These are phyloP conservation scores for Ormyrus thymus DNA, from an alignment of 2,888 invertebrate species.

Conservation along the genomic window DNA sequence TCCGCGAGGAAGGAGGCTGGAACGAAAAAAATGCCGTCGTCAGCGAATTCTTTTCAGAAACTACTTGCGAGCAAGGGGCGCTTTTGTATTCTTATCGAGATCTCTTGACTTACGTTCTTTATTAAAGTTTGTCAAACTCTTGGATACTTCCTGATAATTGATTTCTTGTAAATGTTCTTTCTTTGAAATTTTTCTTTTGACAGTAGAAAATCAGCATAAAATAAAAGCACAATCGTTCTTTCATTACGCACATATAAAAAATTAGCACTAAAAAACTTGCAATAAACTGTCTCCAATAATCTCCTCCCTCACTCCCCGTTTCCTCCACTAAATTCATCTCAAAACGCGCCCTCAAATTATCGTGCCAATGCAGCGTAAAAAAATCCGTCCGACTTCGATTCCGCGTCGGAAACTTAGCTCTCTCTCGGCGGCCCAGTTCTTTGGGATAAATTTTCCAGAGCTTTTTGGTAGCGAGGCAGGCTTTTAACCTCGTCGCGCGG, in stretches of 20 bases:
- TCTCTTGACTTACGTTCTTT: conserved; percentile 45
- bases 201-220: no score
- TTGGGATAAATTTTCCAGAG: conserved; percentile 41
- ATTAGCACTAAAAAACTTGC: no score
- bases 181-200: not conserved
- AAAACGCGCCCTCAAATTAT: no score
- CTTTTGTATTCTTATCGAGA: conserved; percentile 46
- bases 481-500: conserved; percentile 5
- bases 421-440: conserved; percentile 24
- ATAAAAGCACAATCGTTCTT: no score
- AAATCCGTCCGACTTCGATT: conserved; percentile 7
- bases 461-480: conserved; percentile 14
- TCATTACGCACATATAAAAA: no score
- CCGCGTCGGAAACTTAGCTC: not conserved
- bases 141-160: not conserved
- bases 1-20: not conserved
- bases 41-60: conserved; percentile 49
- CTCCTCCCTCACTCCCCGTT: no score
- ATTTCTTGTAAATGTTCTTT: not conserved
- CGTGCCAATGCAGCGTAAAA: no score
- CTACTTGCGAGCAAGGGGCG: conserved; percentile 10
- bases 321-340: no score
- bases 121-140: conserved; percentile 34
- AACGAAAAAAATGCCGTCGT: conserved; percentile 35
- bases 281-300: no score